Evolutionary conservation across 2,113 vertebrate species (phyloP).

Genomic region (Cyanoliseus patagonus): DNA sequence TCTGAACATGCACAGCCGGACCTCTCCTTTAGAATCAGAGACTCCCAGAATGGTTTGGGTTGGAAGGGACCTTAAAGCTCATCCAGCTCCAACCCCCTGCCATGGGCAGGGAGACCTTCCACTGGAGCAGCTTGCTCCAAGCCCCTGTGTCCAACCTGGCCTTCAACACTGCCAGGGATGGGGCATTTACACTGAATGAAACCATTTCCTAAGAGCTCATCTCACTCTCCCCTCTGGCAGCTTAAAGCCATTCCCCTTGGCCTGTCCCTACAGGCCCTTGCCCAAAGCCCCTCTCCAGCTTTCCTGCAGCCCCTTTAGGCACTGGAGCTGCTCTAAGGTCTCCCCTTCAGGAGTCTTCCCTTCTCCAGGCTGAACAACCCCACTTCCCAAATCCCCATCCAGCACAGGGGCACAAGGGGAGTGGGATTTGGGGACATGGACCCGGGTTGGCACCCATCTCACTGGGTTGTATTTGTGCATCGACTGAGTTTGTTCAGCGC

Average conservation of each 20-base stretch:
- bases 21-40: neutral
- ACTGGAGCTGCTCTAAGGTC: neutral
- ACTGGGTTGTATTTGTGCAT: neutral
- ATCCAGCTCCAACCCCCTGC: neutral
- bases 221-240: too few relatives aligned
- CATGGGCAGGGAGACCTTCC: neutral
- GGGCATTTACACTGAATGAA: too few relatives aligned
- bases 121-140: neutral
- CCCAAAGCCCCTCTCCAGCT: neutral
- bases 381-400: neutral
- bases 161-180: too few relatives aligned
- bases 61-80: neutral
- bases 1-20: accelerated
- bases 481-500: neutral
- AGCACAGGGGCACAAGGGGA: neutral
- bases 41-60: neutral
- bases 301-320: neutral
- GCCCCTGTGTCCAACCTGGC: too few relatives aligned
- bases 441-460: neutral
- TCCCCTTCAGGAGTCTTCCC: neutral
- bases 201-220: too few relatives aligned
- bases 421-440: neutral
- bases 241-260: too few relatives aligned
- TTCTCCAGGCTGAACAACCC: neutral
- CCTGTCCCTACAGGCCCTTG: too few relatives aligned